phyloP scores from a whole-genome alignment of 2,888 invertebrate genomes.

The Scrobipalpa atriplicella region DNA sequence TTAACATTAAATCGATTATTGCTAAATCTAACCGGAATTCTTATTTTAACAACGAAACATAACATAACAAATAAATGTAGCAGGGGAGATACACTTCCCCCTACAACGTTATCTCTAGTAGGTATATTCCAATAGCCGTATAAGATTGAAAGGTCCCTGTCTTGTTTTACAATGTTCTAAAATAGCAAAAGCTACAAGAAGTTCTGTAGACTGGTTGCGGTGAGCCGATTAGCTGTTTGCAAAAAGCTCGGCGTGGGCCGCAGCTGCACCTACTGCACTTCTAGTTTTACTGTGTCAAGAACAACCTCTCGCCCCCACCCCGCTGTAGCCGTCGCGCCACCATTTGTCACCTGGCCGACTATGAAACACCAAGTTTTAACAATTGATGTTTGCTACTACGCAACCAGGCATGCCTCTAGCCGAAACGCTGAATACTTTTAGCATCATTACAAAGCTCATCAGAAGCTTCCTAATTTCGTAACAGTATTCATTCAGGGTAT shows the following conservation, averaged over 20 bases:
- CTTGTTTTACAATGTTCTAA: background rate
- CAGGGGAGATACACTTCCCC: too few relatives aligned
- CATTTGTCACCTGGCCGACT: conserved; percentile 59
- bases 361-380: conserved; percentile 51
- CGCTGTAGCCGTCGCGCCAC: conserved; percentile 42
- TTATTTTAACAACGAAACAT: too few relatives aligned
- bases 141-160: background rate
- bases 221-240: conserved; percentile 56
- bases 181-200: background rate
- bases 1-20: too few relatives aligned
- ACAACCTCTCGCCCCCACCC: conserved; percentile 77
- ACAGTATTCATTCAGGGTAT: conserved; percentile 40
- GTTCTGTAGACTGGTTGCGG: conserved; percentile 42
- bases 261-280: conserved; percentile 81
- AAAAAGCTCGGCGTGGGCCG: conserved; percentile 79
- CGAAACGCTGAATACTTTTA: conserved; percentile 45
- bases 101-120: background rate
- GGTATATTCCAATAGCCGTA: background rate
- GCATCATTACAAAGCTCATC: conserved; percentile 39
- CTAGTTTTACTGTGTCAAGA: conserved; percentile 83
- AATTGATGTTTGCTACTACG: conserved; percentile 47
- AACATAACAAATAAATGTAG: too few relatives aligned
- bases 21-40: too few relatives aligned
- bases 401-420: conserved; percentile 44
- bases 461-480: conserved; percentile 50